phyloP scores from a whole-genome alignment of 2,113 vertebrate genomes.

The Otus sunia region DNA sequence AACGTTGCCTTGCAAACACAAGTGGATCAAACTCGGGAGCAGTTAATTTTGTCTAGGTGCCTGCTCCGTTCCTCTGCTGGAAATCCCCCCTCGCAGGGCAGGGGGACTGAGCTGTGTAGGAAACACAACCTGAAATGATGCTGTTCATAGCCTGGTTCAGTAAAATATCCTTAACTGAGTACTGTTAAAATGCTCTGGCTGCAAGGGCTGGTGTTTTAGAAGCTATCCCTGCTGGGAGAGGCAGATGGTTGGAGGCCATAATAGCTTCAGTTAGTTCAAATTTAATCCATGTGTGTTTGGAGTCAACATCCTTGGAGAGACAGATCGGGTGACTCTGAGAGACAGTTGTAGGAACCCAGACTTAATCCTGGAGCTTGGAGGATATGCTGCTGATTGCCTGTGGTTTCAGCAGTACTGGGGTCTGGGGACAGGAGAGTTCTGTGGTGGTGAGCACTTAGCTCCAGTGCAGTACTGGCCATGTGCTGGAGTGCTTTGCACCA shows the following conservation, averaged over 20 bases:
- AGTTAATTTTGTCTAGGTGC: not conserved
- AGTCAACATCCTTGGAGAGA: conserved; percentile 43
- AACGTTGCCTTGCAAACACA: not conserved
- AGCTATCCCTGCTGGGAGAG: conserved; percentile 14
- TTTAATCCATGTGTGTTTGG: conserved; percentile 55
- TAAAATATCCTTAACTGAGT: not conserved
- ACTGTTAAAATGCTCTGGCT: not conserved
- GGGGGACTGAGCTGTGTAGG: not conserved
- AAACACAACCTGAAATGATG: not conserved
- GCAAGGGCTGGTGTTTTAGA: not conserved
- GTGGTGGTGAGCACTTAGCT: not conserved
- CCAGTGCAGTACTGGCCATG: not conserved
- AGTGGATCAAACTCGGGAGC: not conserved
- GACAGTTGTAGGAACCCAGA: conserved; percentile 25
- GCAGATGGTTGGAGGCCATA: conserved; percentile 58
- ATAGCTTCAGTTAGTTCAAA: conserved; percentile 27
- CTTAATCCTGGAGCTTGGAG: not conserved
- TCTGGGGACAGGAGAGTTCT: not conserved
- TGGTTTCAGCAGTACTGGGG: not conserved
- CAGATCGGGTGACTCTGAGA: conserved; percentile 17
- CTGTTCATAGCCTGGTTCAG: not conserved
- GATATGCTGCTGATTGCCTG: not conserved
- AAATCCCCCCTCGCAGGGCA: not conserved
- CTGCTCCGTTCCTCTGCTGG: not conserved
- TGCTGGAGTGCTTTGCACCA: not conserved